Evolutionary conservation across 2,888 invertebrate species (phyloP).

Genomic region (Ichneumon xanthorius): DNA sequence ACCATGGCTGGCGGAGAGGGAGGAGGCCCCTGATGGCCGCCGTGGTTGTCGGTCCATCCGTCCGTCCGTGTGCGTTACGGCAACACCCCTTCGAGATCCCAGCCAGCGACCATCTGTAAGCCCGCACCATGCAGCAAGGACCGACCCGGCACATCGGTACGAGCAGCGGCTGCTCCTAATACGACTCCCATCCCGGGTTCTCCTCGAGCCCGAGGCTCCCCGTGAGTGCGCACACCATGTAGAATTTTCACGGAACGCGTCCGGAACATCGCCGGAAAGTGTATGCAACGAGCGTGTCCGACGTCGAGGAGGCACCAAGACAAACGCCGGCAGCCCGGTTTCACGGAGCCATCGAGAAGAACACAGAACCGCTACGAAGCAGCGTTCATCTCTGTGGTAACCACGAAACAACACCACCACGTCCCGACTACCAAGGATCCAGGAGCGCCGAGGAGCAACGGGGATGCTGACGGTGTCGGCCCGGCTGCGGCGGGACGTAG

Average conservation of each 20-base stretch:
- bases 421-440: conserved; percentile 76
- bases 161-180: conserved; percentile 34
- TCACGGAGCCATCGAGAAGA: not conserved
- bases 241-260: not conserved
- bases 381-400: conserved; percentile 68
- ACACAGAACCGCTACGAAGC: not conserved
- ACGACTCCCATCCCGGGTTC: not conserved
- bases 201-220: not conserved
- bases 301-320: not conserved
- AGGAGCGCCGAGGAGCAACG: conserved; percentile 75
- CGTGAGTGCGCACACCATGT: not conserved
- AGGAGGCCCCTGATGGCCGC: conserved; percentile 63
- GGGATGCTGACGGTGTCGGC: conserved; percentile 45
- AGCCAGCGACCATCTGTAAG: conserved; percentile 38
- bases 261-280: not conserved
- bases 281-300: not conserved
- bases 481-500: conserved; percentile 1
- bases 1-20: conserved; percentile 71
- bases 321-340: not conserved
- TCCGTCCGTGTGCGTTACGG: conserved; percentile 19
- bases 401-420: conserved; percentile 81
- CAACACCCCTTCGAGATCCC: conserved; percentile 49
- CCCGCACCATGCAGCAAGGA: conserved; percentile 21
- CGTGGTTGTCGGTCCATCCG: conserved; percentile 30
- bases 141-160: conserved; percentile 13